Conservation (phyloP, 2,797 vertebrate species). For the Catharus ustulatus region DNA sequence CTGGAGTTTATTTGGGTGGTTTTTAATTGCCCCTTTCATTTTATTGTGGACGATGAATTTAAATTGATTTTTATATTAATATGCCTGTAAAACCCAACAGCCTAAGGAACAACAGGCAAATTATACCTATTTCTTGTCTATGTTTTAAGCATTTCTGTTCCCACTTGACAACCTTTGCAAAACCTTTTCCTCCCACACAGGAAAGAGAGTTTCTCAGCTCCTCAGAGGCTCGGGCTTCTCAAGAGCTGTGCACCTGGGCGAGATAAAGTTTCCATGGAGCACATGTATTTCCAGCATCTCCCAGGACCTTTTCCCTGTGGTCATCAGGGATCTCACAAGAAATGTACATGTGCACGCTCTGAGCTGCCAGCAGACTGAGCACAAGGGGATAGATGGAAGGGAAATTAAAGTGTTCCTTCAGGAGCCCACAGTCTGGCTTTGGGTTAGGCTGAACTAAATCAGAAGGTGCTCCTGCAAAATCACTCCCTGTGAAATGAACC, state of each 20-base stretch:
- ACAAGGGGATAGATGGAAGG: background rate
- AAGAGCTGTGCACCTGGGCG: conserved; percentile 51
- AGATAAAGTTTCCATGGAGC: conserved; percentile 34
- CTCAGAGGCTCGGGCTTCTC: conserved; percentile 22
- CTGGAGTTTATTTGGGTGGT: background rate
- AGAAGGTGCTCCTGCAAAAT: background rate
- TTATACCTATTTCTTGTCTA: background rate
- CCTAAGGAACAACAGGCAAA: background rate
- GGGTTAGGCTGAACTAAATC: background rate
- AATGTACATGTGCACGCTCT: conserved; percentile 28
- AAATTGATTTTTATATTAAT: background rate
- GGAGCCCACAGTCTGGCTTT: background rate
- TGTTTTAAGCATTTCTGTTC: background rate
- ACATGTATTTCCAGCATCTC: conserved; percentile 25
- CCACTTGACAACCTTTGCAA: background rate
- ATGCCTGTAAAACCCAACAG: background rate
- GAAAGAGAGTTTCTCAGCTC: conserved; percentile 35
- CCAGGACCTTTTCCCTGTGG: background rate
- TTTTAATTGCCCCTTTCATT: background rate
- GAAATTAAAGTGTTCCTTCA: background rate
- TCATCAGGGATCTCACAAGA: background rate
- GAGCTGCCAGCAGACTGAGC: conserved; percentile 35
- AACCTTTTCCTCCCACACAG: conserved; percentile 46
- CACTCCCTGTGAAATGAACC: background rate
- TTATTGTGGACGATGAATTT: background rate